Percentiles rank a stretch among this genome's conserved stretches.
Conservation (phyloP, 2,888 invertebrate species). For the Yponomeuta malinellus region DNA sequence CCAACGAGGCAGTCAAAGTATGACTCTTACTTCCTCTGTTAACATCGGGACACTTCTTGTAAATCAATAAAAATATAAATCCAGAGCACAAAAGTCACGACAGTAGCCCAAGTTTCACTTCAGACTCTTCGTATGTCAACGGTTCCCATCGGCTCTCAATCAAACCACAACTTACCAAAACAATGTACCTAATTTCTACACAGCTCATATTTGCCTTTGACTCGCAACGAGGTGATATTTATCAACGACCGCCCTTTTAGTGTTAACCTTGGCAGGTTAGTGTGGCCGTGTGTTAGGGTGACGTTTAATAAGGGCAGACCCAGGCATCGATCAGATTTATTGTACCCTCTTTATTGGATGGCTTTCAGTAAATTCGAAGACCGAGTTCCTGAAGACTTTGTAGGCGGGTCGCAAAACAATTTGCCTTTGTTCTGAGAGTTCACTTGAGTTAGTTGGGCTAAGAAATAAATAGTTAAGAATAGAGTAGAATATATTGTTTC, state of each 20-base stretch:
- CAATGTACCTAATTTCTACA: not conserved
- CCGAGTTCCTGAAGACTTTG: not conserved
- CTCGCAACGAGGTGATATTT: conserved; percentile 1
- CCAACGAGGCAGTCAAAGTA: too few species aligned
- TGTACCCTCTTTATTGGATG: not conserved
- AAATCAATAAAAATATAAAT: too few species aligned
- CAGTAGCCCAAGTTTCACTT: too few species aligned
- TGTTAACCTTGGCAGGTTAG: not conserved
- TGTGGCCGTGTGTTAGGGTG: not conserved
- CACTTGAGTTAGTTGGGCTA: too few species aligned
- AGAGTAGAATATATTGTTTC: too few species aligned
- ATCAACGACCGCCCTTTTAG: not conserved
- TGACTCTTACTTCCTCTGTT: too few species aligned
- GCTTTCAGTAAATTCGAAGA: not conserved
- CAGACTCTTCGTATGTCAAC: not conserved
- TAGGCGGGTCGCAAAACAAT: not conserved
- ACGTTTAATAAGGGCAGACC: not conserved
- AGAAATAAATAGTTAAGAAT: too few species aligned
- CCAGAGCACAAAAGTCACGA: too few species aligned
- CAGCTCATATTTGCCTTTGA: not conserved
- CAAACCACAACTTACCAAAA: not conserved
- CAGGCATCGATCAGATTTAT: not conserved
- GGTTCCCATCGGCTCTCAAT: not conserved
- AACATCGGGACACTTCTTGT: too few species aligned
- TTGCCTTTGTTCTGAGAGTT: too few species aligned